Conservation (phyloP, 1,140 invertebrate species). For the Eriosoma lanigerum region DNA sequence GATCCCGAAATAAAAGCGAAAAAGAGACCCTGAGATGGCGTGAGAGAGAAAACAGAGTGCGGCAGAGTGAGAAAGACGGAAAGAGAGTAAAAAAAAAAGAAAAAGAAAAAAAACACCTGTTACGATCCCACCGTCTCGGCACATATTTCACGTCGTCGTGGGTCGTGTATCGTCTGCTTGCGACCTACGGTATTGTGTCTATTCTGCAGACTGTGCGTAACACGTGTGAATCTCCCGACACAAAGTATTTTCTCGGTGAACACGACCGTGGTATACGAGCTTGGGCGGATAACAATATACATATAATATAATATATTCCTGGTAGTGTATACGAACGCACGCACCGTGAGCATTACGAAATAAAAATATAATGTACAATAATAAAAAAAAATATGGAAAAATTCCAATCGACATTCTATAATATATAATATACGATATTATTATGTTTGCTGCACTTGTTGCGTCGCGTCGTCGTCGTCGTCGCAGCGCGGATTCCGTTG, state of each 20-base stretch:
- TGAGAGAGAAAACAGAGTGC: background rate
- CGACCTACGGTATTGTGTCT: conserved; percentile 34
- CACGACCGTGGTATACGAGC: background rate
- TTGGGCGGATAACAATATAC: conserved; percentile 28
- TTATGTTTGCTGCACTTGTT: conserved; percentile 16
- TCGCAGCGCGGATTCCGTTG: background rate
- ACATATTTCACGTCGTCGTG: conserved; percentile 43
- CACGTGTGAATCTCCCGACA: conserved; percentile 48
- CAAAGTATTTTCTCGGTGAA: conserved; percentile 39
- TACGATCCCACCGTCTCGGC: conserved; percentile 44
- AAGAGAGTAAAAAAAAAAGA: background rate
- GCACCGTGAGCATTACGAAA: conserved; percentile 26
- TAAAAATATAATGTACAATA: conserved; percentile 6
- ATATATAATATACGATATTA: background rate
- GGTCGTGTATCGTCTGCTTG: conserved; percentile 40
- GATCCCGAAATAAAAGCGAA: conserved; percentile 16
- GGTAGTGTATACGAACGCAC: conserved; percentile 9
- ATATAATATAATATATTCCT: background rate
- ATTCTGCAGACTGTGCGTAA: conserved; percentile 37
- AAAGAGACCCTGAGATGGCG: background rate
- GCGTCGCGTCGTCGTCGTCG: background rate
- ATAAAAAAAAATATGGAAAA: conserved; percentile 1
- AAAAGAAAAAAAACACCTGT: conserved; percentile 42
- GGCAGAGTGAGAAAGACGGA: background rate
- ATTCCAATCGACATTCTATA: conserved; percentile 10